Percentiles rank a stretch among this genome's conserved stretches.
phyloP scores from a whole-genome alignment of 2,888 invertebrate genomes.

The Rotaria socialis region DNA sequence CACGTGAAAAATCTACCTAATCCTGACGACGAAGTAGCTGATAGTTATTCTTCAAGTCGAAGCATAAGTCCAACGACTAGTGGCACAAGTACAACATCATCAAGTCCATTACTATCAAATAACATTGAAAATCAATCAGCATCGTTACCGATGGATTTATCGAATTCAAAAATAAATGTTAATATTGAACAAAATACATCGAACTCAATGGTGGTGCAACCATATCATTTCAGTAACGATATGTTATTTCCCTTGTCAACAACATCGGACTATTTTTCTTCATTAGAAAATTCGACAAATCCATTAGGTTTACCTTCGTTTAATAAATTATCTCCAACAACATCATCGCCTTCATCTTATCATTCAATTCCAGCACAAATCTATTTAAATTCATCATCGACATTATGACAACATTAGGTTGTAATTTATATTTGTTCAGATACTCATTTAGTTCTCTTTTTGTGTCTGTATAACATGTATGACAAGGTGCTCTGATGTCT shows the following conservation, averaged over 20 bases:
- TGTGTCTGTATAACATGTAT: background rate
- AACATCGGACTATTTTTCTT: background rate
- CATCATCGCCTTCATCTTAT: background rate
- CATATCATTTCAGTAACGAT: background rate
- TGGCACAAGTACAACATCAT: slow-evolving; percentile 6
- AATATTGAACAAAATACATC: background rate
- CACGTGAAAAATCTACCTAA: too few species aligned
- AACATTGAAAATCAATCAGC: background rate
- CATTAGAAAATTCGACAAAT: background rate
- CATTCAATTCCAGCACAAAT: background rate
- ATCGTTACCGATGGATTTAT: background rate
- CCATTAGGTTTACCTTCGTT: background rate
- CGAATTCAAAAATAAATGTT: background rate
- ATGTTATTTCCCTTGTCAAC: background rate
- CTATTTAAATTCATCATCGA: slow-evolving; percentile 12
- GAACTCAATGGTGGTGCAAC: background rate
- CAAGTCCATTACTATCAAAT: background rate
- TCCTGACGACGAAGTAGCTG: background rate
- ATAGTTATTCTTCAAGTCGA: slow-evolving; percentile 8
- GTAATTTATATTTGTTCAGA: slow-evolving; percentile 12
- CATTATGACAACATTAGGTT: background rate
- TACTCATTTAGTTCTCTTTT: background rate
- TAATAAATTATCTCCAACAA: background rate
- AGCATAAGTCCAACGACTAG: background rate
- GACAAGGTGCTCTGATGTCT: slow-evolving; percentile 26